Percentiles rank a stretch among this genome's conserved stretches.
phyloP scores from a whole-genome alignment of 2,113 vertebrate genomes.

The Lophotis ruficrista region DNA sequence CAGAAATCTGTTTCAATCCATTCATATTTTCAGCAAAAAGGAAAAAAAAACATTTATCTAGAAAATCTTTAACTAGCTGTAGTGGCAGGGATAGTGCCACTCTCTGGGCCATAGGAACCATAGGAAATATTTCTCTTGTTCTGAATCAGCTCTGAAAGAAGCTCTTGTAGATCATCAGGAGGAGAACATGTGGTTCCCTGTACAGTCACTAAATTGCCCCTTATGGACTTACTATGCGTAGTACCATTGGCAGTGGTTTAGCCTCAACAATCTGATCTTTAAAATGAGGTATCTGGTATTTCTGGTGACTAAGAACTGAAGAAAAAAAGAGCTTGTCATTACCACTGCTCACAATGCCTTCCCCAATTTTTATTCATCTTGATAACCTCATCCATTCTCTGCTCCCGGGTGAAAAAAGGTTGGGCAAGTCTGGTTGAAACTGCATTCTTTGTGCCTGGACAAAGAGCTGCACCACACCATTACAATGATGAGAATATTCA shows the following conservation, averaged over 20 bases:
- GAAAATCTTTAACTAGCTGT: neutral
- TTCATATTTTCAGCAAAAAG: neutral
- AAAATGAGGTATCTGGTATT: neutral
- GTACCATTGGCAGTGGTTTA: neutral
- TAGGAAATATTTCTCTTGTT: neutral
- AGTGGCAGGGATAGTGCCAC: neutral
- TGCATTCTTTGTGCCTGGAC: neutral
- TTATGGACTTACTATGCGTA: accelerated
- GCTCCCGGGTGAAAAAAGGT: neutral
- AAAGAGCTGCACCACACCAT: neutral
- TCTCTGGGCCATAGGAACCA: neutral
- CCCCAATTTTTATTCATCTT: neutral
- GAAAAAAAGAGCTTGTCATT: slow-evolving; percentile 1
- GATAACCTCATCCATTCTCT: slow-evolving; percentile 6
- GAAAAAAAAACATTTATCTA: neutral
- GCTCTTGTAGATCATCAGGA: neutral
- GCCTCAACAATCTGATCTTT: neutral
- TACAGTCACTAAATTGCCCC: neutral
- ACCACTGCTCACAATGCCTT: neutral
- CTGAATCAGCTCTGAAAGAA: neutral
- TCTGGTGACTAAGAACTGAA: neutral
- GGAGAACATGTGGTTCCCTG: neutral
- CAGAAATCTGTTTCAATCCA: neutral
- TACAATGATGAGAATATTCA: neutral
- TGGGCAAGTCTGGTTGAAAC: neutral